These are phyloP conservation scores for Spondyliosoma cantharus DNA, from an alignment of 2,797 vertebrate species.

Conservation along the genomic window DNA sequence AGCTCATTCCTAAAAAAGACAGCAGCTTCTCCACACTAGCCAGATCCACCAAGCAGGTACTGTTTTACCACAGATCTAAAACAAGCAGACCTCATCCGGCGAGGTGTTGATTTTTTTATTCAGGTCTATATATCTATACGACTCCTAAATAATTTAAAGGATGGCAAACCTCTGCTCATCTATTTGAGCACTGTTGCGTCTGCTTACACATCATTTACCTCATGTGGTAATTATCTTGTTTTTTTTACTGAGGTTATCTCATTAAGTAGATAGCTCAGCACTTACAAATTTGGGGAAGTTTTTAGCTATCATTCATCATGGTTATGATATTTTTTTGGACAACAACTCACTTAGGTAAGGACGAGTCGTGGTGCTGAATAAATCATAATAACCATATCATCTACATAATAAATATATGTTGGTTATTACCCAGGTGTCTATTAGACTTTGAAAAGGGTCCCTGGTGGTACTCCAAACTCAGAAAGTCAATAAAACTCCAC, in stretches of 20 bases:
- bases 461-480: neutral
- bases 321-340: neutral
- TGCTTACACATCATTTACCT: constrained; percentile 16
- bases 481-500: neutral
- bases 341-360: neutral
- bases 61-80: constrained; percentile 8
- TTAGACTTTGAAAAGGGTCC: neutral
- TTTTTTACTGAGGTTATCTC: constrained; percentile 6
- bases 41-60: constrained; percentile 71
- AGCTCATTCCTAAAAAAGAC: constrained; percentile 48
- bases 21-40: constrained; percentile 62
- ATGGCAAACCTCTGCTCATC: constrained; percentile 16
- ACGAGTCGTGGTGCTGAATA: neutral
- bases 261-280: constrained; percentile 5
- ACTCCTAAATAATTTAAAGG: constrained; percentile 1
- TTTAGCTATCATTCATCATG: neutral
- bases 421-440: neutral
- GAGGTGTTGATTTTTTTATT: neutral
- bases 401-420: neutral
- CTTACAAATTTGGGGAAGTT: neutral
- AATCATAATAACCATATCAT: neutral
- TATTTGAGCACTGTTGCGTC: neutral
- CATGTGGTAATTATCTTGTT: constrained; percentile 26
- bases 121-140: neutral
- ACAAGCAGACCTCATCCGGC: constrained; percentile 6